Evolutionary conservation across 2,113 vertebrate genomes (phyloP).

Genomic region (Aix galericulata): DNA sequence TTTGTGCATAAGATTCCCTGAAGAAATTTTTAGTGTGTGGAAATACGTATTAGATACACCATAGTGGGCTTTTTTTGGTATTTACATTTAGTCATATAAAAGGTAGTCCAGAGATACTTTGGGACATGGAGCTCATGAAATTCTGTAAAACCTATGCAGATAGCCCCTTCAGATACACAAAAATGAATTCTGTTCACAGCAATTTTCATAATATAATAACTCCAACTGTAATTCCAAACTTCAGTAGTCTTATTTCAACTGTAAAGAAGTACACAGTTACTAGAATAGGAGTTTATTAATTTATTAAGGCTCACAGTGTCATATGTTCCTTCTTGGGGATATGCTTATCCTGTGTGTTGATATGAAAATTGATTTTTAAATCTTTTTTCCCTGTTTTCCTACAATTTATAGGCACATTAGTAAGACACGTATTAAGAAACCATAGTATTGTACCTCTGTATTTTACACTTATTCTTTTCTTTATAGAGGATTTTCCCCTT

Average conservation of each 20-base stretch:
- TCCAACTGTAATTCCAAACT: background rate
- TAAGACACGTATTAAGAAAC: background rate
- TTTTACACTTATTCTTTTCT: background rate
- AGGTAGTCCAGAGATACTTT: background rate
- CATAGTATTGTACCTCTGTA: background rate
- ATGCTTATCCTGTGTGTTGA: background rate
- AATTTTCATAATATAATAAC: background rate
- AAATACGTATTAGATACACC: background rate
- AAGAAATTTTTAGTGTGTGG: background rate
- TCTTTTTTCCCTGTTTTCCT: background rate
- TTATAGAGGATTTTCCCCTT: background rate
- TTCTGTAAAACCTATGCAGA: background rate
- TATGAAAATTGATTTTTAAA: background rate
- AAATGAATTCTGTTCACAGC: background rate
- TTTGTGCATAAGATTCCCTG: background rate
- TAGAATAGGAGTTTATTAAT: background rate
- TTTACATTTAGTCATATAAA: background rate
- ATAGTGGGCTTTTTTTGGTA: accelerated
- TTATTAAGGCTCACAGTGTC: background rate
- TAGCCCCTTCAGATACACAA: background rate
- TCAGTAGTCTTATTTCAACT: background rate
- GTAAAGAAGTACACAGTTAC: background rate
- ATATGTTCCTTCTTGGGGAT: background rate
- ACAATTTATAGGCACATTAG: background rate
- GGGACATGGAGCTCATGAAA: background rate